Evolutionary conservation across 1,140 invertebrate species (phyloP), one percentile per base, ranked within the genome.

Genomic region (Drosophila auraria): DNA sequence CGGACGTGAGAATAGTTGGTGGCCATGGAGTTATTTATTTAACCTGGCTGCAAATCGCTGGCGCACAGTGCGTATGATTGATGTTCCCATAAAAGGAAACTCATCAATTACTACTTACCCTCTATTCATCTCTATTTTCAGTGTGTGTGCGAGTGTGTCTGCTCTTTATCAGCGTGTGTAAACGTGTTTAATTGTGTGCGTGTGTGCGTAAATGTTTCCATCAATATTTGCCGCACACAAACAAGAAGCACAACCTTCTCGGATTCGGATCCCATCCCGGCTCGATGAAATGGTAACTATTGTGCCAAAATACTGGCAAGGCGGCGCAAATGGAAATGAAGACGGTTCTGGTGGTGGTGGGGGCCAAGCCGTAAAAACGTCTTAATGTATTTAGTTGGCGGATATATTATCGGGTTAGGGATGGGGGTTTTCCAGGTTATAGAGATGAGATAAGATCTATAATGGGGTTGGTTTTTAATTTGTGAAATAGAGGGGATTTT

Each of bases 151-250:
- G 59, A 59, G 64, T 63, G 62, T 71, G 58, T 42, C 44, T 74
- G 50, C 65, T 77, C 68, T 75, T 80, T 79, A 77, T 70, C 83
- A 83, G 76, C 71, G 70, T 87, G 77, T 80, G 80, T 87, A 87
- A 87, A 74, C 53, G 78, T 84, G 78, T 89, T 89, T 89, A 87
- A 89, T 87, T 89, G 84, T 83, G 84, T 87, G 83, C 84, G 73
- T 89, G 86, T 89, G 84, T 87, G 83, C 83, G 84, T 87, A 87
- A 87, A 83, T 87, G 78, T 84, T 87, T 79, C 80, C 86, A 89
- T 89, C 84, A 84, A 89, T 84, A 89, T 90, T 89, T 87, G 78
- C 72, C 70, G 44, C 86, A 56, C 81, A 70, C 78, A 83, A 87
- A 68, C 73, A 78, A 49, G 40, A 66, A 20, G 42, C 44, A 69